Evolutionary conservation across 2,113 vertebrate genomes (phyloP).

Genomic region (Elephas maximus): DNA sequence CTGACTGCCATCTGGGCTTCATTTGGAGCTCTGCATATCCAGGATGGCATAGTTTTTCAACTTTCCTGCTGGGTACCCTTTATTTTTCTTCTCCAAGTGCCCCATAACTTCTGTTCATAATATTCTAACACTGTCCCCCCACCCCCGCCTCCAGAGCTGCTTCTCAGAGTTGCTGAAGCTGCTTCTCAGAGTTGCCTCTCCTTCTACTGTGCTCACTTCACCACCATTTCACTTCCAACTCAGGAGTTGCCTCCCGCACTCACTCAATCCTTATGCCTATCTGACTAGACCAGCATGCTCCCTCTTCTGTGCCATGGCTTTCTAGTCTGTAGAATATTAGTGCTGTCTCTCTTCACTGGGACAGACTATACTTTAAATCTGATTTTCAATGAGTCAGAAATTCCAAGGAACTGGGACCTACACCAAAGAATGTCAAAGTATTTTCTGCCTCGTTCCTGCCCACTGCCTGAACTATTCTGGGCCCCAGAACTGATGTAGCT

Average conservation of each 20-base stretch:
- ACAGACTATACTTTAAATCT: not conserved
- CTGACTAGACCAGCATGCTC: not conserved
- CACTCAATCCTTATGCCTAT: not conserved
- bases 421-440: not conserved
- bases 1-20: not conserved
- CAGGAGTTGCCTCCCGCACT: not conserved
- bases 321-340: not conserved
- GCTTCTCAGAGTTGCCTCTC: not conserved
- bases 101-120: not conserved
- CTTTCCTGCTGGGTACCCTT: not conserved
- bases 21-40: not conserved
- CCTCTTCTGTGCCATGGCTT: not conserved
- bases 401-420: not conserved
- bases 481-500: not conserved
- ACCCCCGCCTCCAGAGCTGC: not conserved
- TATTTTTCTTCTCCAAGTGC: not conserved
- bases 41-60: not conserved
- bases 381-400: conserved; percentile 19
- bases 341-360: not conserved
- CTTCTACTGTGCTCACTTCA: not conserved
- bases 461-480: not conserved
- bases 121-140: not conserved
- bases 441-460: not conserved
- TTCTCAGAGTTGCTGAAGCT: not conserved
- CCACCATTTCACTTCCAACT: not conserved